Conservation (phyloP, 1,140 invertebrate species). For the Drosophila hydei region DNA sequence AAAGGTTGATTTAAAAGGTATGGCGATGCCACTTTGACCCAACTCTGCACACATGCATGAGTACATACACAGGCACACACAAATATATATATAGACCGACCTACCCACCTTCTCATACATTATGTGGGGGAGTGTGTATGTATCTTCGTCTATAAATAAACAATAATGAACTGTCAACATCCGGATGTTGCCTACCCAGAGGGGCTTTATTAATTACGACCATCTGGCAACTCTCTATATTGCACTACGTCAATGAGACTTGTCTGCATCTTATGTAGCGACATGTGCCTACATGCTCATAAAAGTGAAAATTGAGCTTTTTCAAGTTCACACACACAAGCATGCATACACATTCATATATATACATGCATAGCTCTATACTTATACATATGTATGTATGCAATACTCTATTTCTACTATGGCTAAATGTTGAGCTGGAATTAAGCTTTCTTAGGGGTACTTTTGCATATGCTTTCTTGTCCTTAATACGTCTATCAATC, state of each 20-base stretch:
- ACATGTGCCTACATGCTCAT: constrained; percentile 20
- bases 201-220: constrained; percentile 28
- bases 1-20: constrained; percentile 74
- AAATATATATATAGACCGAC: too few species aligned
- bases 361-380: constrained; percentile 1
- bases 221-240: constrained; percentile 30
- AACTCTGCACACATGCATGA: constrained; percentile 20
- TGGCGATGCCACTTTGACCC: constrained; percentile 46
- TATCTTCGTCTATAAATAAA: constrained; percentile 31
- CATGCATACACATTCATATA: neutral
- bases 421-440: neutral
- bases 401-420: neutral
- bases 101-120: neutral
- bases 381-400: constrained; percentile 5
- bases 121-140: neutral
- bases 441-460: neutral
- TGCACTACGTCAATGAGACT: constrained; percentile 7
- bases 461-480: neutral
- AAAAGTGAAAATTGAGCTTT: constrained; percentile 75
- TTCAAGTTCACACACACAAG: constrained; percentile 64
- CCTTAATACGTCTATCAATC: too few species aligned
- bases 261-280: constrained; percentile 22
- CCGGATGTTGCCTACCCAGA: constrained; percentile 17
- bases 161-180: constrained; percentile 37
- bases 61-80: constrained; percentile 4